These are phyloP conservation scores for Petrocephalus sullivani DNA, from an alignment of 2,797 vertebrate genomes.

Conservation along the genomic window DNA sequence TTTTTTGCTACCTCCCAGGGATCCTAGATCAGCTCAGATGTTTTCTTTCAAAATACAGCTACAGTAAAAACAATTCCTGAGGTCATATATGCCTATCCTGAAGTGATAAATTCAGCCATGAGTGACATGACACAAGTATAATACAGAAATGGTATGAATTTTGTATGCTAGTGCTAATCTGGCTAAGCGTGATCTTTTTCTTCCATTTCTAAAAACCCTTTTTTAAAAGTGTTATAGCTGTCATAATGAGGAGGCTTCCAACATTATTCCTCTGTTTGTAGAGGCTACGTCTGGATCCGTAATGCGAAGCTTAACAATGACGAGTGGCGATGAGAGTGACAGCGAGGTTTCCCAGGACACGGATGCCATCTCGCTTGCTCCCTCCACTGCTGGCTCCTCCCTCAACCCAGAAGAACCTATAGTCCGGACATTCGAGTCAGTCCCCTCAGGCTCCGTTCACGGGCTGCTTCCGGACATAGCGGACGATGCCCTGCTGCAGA, in stretches of 20 bases:
- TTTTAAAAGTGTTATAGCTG: background rate
- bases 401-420: conserved; percentile 20
- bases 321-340: background rate
- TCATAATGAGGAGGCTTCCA: background rate
- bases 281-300: conserved; percentile 8
- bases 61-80: background rate
- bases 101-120: background rate
- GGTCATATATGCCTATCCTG: background rate
- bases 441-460: background rate
- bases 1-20: background rate
- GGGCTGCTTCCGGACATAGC: conserved; percentile 25
- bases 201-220: too few relatives aligned
- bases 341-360: conserved; percentile 7
- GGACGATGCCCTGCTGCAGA: conserved; percentile 55
- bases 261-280: conserved; percentile 22
- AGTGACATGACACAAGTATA: background rate
- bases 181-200: background rate
- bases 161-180: background rate
- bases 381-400: background rate
- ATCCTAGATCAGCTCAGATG: background rate
- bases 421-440: background rate
- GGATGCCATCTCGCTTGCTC: background rate
- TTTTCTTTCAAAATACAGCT: conserved; percentile 4
- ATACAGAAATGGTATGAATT: background rate
- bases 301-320: background rate